These are phyloP conservation scores for Temnothorax ravouxi DNA, from an alignment of 2,888 invertebrate species.

Conservation along the genomic window DNA sequence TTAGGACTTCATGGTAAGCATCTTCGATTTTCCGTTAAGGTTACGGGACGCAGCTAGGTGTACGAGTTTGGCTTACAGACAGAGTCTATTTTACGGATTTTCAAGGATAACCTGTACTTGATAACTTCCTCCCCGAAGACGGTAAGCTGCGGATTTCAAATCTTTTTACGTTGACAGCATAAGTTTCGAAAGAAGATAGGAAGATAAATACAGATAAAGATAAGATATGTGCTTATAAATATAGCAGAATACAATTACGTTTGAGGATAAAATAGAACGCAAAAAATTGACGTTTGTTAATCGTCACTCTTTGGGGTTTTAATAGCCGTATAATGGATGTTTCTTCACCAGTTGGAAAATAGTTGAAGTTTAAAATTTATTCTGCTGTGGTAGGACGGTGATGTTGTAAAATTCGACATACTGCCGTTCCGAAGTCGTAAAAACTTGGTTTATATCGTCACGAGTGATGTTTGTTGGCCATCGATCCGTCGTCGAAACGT, in stretches of 20 bases:
- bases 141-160: conserved; percentile 70
- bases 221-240: neutral
- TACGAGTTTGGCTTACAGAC: conserved; percentile 75
- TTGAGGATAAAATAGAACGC: neutral
- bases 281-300: neutral
- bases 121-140: conserved; percentile 73
- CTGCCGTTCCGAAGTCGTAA: conserved; percentile 16
- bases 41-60: conserved; percentile 78
- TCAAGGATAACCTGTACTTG: conserved; percentile 79
- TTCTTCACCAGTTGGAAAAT: conserved; percentile 8
- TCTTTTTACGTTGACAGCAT: conserved; percentile 64
- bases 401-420: conserved; percentile 33
- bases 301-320: neutral
- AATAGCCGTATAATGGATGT: conserved; percentile 23
- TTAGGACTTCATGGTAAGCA: conserved; percentile 85
- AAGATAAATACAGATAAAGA: neutral
- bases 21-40: conserved; percentile 85
- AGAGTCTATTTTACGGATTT: conserved; percentile 80
- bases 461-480: conserved; percentile 22
- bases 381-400: neutral
- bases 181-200: conserved; percentile 3
- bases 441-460: conserved; percentile 26
- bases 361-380: conserved; percentile 27
- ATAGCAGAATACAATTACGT: neutral
- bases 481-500: conserved; percentile 58